phyloP scores from a whole-genome alignment of 2,888 invertebrate genomes.

The Cryptocephalus moraei region DNA sequence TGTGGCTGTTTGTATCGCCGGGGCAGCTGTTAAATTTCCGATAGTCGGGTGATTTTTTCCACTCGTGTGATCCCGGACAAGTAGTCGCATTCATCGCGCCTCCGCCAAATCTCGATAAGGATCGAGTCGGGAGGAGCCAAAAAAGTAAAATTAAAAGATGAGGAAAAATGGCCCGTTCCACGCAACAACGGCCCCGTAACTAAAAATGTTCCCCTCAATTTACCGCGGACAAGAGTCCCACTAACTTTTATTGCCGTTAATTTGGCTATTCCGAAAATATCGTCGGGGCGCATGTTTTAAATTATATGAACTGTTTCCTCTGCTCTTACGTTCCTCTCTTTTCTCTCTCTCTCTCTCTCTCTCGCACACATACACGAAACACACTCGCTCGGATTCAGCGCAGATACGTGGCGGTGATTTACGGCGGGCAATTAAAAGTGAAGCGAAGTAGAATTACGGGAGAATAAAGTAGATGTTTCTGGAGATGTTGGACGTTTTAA shows the following conservation, averaged over 20 bases:
- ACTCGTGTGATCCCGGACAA: too few relatives aligned
- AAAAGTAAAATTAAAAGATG: too few relatives aligned
- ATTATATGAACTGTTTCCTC: constrained; percentile 15
- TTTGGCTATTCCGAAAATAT: constrained; percentile 18
- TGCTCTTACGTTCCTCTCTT: constrained; percentile 3
- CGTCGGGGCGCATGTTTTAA: constrained; percentile 12
- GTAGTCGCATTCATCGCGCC: too few relatives aligned
- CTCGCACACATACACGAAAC: too few relatives aligned
- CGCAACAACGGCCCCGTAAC: constrained; percentile 7
- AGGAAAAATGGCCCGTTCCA: too few relatives aligned
- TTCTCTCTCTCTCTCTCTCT: constrained; percentile 2
- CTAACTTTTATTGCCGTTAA: constrained; percentile 18
- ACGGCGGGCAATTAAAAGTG: constrained; percentile 7
- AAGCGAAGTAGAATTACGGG: constrained; percentile 1
- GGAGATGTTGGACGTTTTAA: neutral
- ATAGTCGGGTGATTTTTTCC: neutral
- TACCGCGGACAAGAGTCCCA: constrained; percentile 13
- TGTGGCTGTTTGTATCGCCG: too few relatives aligned
- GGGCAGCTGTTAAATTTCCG: too few relatives aligned
- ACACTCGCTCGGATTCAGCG: constrained; percentile 9
- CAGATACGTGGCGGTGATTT: constrained; percentile 11
- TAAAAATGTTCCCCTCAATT: constrained; percentile 16
- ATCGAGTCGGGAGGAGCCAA: too few relatives aligned
- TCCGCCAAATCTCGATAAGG: too few relatives aligned
- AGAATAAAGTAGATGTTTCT: constrained; percentile 1